phyloP scores from a whole-genome alignment of 2,113 vertebrate species.

The Promerops cafer region DNA sequence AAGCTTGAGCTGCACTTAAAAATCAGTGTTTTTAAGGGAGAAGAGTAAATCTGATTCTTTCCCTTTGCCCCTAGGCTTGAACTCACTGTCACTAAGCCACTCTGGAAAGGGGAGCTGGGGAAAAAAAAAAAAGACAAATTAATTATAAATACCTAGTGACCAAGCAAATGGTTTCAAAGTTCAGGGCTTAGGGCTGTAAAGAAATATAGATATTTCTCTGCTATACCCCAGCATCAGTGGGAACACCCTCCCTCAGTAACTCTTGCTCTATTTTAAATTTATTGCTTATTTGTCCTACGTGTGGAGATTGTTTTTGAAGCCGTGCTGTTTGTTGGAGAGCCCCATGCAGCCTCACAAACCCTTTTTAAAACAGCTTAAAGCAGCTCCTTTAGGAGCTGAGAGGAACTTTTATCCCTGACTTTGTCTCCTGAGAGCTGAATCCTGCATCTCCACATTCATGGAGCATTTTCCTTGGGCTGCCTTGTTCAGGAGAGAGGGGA shows the following conservation, averaged over 20 bases:
- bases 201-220: not conserved
- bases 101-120: not conserved
- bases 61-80: not conserved
- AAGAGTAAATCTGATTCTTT: not conserved
- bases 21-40: not conserved
- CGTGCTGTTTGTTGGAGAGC: not conserved
- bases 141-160: not conserved
- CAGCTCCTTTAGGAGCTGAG: accelerated
- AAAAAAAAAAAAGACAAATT: not conserved
- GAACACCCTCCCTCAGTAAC: not conserved
- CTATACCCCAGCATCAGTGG: not conserved
- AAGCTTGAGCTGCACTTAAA: not conserved
- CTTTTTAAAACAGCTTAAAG: not conserved
- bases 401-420: not conserved
- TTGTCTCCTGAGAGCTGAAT: not conserved
- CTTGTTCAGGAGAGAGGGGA: not conserved
- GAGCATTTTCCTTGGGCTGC: not conserved
- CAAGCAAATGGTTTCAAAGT: not conserved
- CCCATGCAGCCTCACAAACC: not conserved
- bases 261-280: not conserved
- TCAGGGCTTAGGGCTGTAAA: not conserved
- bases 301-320: not conserved
- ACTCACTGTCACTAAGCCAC: not conserved
- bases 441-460: not conserved
- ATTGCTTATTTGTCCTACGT: not conserved